Conservation (phyloP, 1,140 invertebrate species). For the Drosophila littoralis region DNA sequence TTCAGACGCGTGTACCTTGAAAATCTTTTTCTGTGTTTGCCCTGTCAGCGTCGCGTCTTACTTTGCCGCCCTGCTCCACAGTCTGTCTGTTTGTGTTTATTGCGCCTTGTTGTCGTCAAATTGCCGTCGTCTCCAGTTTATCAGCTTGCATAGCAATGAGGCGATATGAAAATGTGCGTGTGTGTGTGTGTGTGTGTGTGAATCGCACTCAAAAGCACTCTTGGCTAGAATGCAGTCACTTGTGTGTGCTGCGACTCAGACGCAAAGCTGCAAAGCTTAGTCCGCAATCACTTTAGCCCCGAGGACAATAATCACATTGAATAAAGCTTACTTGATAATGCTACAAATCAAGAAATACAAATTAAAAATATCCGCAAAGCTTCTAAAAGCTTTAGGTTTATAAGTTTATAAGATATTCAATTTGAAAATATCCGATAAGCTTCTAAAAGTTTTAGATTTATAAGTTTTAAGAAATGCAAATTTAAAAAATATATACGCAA, state of each 20-base stretch:
- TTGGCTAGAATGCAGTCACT: conserved; percentile 26
- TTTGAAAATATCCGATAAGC: too few relatives aligned
- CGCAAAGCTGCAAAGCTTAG: background rate
- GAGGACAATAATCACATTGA: background rate
- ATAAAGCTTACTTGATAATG: background rate
- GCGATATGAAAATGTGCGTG: conserved; percentile 52
- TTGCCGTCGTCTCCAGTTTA: conserved; percentile 65
- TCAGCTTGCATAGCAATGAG: conserved; percentile 71
- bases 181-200: background rate
- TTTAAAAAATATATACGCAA: too few relatives aligned
- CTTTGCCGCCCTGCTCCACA: too few relatives aligned
- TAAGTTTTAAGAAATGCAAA: too few relatives aligned
- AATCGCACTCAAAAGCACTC: background rate
- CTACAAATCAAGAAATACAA: background rate
- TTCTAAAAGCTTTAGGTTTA: too few relatives aligned
- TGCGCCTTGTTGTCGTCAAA: conserved; percentile 63
- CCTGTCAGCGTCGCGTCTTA: conserved; percentile 41
- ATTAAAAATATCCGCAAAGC: background rate
- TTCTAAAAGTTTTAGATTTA: too few relatives aligned
- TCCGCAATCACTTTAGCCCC: background rate
- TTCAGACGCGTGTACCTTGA: conserved; percentile 45
- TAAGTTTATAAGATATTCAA: too few relatives aligned
- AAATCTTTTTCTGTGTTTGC: conserved; percentile 40
- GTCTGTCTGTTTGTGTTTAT: conserved; percentile 66
- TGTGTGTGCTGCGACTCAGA: conserved; percentile 4